Conservation (phyloP, 2,888 invertebrate genomes). For the Creontiades dilutus region DNA sequence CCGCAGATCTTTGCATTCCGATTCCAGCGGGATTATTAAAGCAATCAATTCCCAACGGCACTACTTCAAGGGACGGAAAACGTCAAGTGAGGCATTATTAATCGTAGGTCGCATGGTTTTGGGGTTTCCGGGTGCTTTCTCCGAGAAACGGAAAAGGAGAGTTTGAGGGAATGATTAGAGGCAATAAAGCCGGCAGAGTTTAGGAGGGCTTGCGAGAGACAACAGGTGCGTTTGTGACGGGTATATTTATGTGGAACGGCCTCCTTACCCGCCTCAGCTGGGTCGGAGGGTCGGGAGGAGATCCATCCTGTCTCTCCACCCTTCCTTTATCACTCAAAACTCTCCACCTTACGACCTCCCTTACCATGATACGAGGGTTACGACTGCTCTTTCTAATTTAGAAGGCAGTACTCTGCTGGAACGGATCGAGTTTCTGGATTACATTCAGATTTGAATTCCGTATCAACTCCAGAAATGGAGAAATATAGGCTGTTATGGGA, state of each 20-base stretch:
- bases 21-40: conserved; percentile 20
- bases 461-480: no score
- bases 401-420: background rate
- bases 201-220: conserved; percentile 56
- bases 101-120: background rate
- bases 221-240: conserved; percentile 64
- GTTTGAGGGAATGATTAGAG: conserved; percentile 49
- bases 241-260: conserved; percentile 53
- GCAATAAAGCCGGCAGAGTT: conserved; percentile 38
- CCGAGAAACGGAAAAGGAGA: conserved; percentile 21
- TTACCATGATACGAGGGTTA: background rate
- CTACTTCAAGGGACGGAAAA: background rate
- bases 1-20: background rate
- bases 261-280: background rate
- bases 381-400: background rate
- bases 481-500: no score
- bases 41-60: conserved; percentile 28
- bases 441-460: background rate
- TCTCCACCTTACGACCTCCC: conserved; percentile 20
- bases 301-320: background rate
- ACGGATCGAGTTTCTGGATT: background rate
- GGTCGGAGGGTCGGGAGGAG: background rate
- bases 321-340: conserved; percentile 49
- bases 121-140: background rate
- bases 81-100: conserved; percentile 10